Base-by-base conservation (phyloP, 2,113 vertebrate species). In the Panurus biarmicus region DNA sequence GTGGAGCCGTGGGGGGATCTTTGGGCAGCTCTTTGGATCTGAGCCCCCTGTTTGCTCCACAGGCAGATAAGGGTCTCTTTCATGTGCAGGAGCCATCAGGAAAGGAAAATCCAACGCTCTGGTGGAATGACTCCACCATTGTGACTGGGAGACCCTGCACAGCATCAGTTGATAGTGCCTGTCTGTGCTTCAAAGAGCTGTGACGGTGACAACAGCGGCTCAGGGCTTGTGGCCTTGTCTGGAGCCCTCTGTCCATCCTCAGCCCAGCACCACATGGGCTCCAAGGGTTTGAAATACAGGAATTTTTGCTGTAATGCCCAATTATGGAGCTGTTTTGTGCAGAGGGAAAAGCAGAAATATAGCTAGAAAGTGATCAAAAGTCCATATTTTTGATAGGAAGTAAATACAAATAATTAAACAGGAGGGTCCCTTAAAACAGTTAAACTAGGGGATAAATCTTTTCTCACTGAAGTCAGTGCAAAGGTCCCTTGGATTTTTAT, bases 41-140 rank as follows among this genome's bases (percentile, higher is more conserved):
- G 5, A 36, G 78, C 83, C 67, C 14, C 3, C 47, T 14, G 26
- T 92, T 92, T 57, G 81, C 92, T 92, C 69, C 7, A 4, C 60
- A 3, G 66, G 71, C 92, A 75, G 95, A 97, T 96, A 97, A 95
- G 82, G n/a, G 76, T 57, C 62, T 76, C 93, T 97, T 97, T 97
- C 87, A 96, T 93, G 94, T 96, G 71, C 64, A 1, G 65, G 65
- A 72, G 88, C 67, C 73, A 25, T 48, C 73, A 87, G 89, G 58
- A 96, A n/a, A 81, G 60, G 79, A 96, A 96, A 96, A 85, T n/a
- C 44, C 91, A 90, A 8, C 1, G 0, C 11, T 9, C 24, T 81
- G 79, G 81, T 75, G 85, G 57, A 94, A 93, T 79, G 90, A 56
- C 80, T 93, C 74, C 83, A n/a, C 78, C 86, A 72, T 72, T 94